Conservation (phyloP, 1,140 invertebrate species). For the Brachionus rubens region DNA sequence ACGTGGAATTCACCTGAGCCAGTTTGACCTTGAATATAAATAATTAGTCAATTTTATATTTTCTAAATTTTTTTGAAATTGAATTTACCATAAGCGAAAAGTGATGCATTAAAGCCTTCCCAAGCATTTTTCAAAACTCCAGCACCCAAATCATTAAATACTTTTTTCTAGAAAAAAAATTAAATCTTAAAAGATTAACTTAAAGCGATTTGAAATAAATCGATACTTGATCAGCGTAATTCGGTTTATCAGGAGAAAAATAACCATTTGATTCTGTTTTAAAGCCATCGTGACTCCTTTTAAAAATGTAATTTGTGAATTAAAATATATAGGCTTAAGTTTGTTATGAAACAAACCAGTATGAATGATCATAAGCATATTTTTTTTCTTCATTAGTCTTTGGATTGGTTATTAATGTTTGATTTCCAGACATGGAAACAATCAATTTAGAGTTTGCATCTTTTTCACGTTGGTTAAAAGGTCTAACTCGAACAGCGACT, state of each 20-base stretch:
- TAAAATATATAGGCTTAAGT: background rate
- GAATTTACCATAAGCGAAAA: constrained; percentile 68
- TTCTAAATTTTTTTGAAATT: constrained; percentile 67
- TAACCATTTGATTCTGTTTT: constrained; percentile 62
- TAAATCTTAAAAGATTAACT: constrained; percentile 64
- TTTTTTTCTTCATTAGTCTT: constrained; percentile 57
- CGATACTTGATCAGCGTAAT: constrained; percentile 60
- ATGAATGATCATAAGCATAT: constrained; percentile 66
- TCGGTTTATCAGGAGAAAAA: constrained; percentile 56
- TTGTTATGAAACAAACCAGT: constrained; percentile 59
- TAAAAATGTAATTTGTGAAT: background rate
- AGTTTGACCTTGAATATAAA: constrained; percentile 74
- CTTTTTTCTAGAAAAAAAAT: constrained; percentile 66
- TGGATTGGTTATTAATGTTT: constrained; percentile 64
- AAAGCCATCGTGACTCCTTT: constrained; percentile 64
- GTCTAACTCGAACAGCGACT: constrained; percentile 66
- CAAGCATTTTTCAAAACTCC: constrained; percentile 66
- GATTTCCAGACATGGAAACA: constrained; percentile 63
- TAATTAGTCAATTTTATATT: constrained; percentile 70
- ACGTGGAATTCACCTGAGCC: no score
- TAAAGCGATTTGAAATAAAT: constrained; percentile 66
- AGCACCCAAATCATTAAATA: constrained; percentile 65
- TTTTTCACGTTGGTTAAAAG: constrained; percentile 65
- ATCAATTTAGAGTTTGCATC: constrained; percentile 63
- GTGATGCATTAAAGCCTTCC: constrained; percentile 66